Evolutionary conservation across 2,888 invertebrate species (phyloP).

Genomic region (Himalopsyche tibetana): DNA sequence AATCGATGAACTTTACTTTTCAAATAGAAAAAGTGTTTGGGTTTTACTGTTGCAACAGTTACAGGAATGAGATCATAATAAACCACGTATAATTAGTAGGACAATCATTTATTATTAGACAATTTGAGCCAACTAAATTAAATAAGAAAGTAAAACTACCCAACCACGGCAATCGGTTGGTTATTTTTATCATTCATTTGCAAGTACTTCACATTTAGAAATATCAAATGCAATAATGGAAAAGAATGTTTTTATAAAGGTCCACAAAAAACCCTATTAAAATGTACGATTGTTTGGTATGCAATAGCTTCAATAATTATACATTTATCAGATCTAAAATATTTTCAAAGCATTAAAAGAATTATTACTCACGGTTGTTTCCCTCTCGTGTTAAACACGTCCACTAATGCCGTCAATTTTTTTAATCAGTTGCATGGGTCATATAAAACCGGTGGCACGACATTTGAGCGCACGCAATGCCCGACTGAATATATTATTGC

Average conservation of each 20-base stretch:
- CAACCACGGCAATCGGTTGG: too few relatives aligned
- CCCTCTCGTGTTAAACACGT: constrained; percentile 38
- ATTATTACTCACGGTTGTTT: constrained; percentile 35
- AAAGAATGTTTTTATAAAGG: neutral
- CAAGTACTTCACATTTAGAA: too few relatives aligned
- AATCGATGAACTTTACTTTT: too few relatives aligned
- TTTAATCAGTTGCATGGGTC: constrained; percentile 31
- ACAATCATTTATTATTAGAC: too few relatives aligned
- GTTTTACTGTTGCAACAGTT: too few relatives aligned
- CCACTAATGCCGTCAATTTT: constrained; percentile 36
- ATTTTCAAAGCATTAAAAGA: constrained; percentile 27
- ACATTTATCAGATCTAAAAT: constrained; percentile 19
- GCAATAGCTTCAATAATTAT: constrained; percentile 26
- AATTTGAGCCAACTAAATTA: too few relatives aligned
- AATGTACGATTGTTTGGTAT: neutral
- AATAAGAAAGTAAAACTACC: too few relatives aligned
- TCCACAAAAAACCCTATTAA: neutral
- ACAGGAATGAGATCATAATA: too few relatives aligned
- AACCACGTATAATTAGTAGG: too few relatives aligned
- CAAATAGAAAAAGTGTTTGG: too few relatives aligned
- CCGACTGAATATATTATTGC: constrained; percentile 31
- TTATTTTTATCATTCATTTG: too few relatives aligned
- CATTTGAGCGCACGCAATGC: constrained; percentile 6
- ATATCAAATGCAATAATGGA: neutral
- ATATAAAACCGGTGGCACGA: constrained; percentile 13